Evolutionary conservation across 2,797 vertebrate genomes (phyloP), one percentile per base, ranked within the genome.

Genomic region (Hafferia zeledoni): DNA sequence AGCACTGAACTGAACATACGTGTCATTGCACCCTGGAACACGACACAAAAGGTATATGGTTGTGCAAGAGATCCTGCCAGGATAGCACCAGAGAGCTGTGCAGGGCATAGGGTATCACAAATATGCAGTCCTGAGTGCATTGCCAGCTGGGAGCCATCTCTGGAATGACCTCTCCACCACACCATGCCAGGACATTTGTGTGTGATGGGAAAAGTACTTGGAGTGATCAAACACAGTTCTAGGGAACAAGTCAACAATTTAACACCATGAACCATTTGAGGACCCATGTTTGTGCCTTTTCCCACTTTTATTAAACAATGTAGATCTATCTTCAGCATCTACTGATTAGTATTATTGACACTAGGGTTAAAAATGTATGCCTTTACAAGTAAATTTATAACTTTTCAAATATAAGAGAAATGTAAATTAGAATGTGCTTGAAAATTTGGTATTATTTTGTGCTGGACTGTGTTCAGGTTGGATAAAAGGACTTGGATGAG

Each of bases 11-110:
- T 24, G 23, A 50, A 19, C 53, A 6, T 9, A 5, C 1, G 7
- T 43, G 31, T 61, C 35, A 15, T 10, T 55, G 11, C 0, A 0
- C 6, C 60, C 30, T 78, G 43, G 30, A 76, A 61, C 1, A 0
- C 3, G 39, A 9, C 24, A 46, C 9, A 5, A 19, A 52, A 47
- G 56, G 20, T 47, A 8, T 6, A 39, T 13, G 28, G 22, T 5
- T 52, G 24, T 52, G 23, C 35, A 67, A 43, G 52, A 63, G 39
- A 70, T 25, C 30, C 71, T 47, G 30, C n/a, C n/a, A 67, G 44
- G 6, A n/a, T 9, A 17, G 52, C 24, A 20, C 39, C 13, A 33
- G 10, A 67, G 59, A 56, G 23, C 35, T 52, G 13, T 31, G 31
- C 44, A 44, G n/a, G 56, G 23, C 70, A 50, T 5, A 57, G 20